A percentile compares a stretch with the other conserved stretches of the same genome.
These are phyloP conservation scores for Eutolmus rufibarbis DNA, from an alignment of 2,888 invertebrate species.

Conservation along the genomic window DNA sequence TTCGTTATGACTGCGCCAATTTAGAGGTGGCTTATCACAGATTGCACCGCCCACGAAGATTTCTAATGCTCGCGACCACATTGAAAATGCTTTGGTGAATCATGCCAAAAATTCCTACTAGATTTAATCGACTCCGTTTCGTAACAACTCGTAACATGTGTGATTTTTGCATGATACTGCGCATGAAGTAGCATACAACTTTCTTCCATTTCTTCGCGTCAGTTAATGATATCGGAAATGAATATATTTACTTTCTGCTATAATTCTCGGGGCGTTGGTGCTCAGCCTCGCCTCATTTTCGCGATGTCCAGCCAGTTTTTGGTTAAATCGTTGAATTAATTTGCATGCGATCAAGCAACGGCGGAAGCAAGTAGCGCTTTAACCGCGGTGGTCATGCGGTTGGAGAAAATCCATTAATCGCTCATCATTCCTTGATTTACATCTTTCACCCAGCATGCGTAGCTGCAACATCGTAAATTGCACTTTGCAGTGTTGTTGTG, in stretches of 20 bases:
- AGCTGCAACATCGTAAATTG: constrained; percentile 6
- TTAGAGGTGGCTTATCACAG: not conserved
- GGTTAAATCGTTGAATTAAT: constrained; percentile 4
- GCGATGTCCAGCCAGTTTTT: not conserved
- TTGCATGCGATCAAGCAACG: not conserved
- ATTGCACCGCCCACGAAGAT: not conserved
- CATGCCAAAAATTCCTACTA: not conserved
- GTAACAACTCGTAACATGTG: not conserved
- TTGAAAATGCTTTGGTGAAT: not conserved
- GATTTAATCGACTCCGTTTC: not conserved
- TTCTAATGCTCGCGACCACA: not conserved
- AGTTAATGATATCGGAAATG: not conserved
- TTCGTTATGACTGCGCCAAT: not conserved
- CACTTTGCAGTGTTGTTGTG: not conserved
- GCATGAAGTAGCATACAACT: not conserved
- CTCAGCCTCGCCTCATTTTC: not conserved
- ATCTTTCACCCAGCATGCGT: constrained; percentile 1
- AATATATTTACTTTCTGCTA: constrained; percentile 11
- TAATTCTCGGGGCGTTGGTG: not conserved
- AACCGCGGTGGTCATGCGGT: not conserved
- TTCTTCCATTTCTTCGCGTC: constrained; percentile 15
- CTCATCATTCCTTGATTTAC: constrained; percentile 15
- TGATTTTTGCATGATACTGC: not conserved
- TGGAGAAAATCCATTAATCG: not conserved
- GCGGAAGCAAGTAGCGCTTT: not conserved